These are phyloP conservation scores for Pseudomyrmex dendroicus DNA, from an alignment of 1,140 invertebrate species.

Conservation along the genomic window DNA sequence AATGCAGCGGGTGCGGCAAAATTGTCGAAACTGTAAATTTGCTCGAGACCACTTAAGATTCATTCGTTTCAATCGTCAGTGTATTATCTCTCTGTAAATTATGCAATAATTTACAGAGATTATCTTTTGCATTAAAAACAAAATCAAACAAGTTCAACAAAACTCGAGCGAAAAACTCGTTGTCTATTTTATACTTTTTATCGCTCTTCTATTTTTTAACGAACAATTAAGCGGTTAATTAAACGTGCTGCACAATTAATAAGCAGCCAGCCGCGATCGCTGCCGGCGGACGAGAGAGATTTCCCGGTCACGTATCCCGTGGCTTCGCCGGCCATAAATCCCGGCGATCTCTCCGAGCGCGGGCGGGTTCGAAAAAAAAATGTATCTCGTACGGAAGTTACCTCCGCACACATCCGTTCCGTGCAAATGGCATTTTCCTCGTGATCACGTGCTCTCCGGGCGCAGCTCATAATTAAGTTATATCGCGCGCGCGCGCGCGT, in stretches of 20 bases:
- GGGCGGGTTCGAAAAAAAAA: slow-evolving; percentile 14
- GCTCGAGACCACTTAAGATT: slow-evolving; percentile 4
- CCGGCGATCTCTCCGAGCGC: slow-evolving; percentile 25
- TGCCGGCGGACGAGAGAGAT: slow-evolving; percentile 17
- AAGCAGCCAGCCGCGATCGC: slow-evolving; percentile 41
- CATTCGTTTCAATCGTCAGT: background rate
- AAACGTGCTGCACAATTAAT: slow-evolving; percentile 57
- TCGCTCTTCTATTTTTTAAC: slow-evolving; percentile 29
- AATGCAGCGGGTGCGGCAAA: slow-evolving; percentile 9
- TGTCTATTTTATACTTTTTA: too few relatives aligned
- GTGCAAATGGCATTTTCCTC: slow-evolving; percentile 55
- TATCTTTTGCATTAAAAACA: background rate
- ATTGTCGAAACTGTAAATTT: slow-evolving; percentile 13
- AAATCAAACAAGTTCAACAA: background rate
- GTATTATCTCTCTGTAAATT: too few relatives aligned
- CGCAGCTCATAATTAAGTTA: slow-evolving; percentile 54
- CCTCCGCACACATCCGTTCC: slow-evolving; percentile 12
- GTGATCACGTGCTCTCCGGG: slow-evolving; percentile 31
- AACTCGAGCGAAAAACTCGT: too few relatives aligned
- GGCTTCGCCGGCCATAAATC: slow-evolving; percentile 41
- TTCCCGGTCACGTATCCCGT: slow-evolving; percentile 48
- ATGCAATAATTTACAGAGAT: background rate
- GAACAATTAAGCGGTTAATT: slow-evolving; percentile 51
- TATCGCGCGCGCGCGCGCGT: background rate
- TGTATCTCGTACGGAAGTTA: slow-evolving; percentile 45